Evolutionary conservation across 2,888 invertebrate species (phyloP), one percentile per base, ranked within the genome.

Genomic region (Agrochola lota): DNA sequence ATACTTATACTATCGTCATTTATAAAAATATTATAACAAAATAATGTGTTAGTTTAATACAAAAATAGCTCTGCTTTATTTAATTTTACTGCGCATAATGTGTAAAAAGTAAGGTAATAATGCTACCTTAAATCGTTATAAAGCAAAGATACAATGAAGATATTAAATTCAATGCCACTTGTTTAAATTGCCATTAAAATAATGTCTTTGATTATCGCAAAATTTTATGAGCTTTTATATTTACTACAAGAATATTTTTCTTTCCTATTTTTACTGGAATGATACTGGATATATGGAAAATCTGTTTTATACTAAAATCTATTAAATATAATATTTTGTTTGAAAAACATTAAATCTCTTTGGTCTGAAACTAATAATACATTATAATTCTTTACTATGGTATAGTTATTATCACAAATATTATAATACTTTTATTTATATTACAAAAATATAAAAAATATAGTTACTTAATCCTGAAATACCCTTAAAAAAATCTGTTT

Each of bases 311-410:
- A 52, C n/a, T 57, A 63, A 55, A 57, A 43, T 52, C 26, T 60
- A 55, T 30, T 62, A 40, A 72, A 62, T 59, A n/a, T 66, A 15
- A 2, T 35, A 9, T 78, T 67, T 74, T 26, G n/a, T 62, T 20
- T 30, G n/a, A 70, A 60, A 70, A 68, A 63, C 12, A 69, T 74
- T 75, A 82, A 85, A 80, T 86, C 80, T 90, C 90, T 91, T 90
- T 91, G 90, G 90, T 71, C 79, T 88, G 85, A 83, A 84, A 84
- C 77, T 88, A 88, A 81, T 85, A 86, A 88, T 87, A 88, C 86
- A 80, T 77, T 59, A 57, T 15, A 70, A 63, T 73, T 67, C 9
- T 26, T 69, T 69, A 60, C 26, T 26, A 67, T 12, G 35, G 35
- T n/a, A 68, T 67, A 78, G 0, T 78, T 68, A 78, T 67, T 69